phyloP scores from a whole-genome alignment of 1,140 invertebrate genomes.

The Aricia agestis region DNA sequence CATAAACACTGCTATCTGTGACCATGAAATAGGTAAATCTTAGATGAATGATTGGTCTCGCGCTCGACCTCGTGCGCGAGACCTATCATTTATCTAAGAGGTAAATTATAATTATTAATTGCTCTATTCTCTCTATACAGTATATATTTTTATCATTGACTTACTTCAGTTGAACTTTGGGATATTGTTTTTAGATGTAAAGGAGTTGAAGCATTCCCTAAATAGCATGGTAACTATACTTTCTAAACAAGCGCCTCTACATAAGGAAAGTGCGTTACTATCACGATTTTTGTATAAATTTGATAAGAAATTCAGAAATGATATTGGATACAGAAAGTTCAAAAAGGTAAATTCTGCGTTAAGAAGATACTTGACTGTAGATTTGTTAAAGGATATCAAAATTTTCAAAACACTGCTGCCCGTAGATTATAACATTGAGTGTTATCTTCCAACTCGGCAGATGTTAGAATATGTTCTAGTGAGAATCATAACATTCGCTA shows the following conservation, averaged over 20 bases:
- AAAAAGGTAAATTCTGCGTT: slow-evolving; percentile 77
- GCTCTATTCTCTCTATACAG: background rate
- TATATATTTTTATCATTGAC: background rate
- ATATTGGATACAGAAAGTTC: slow-evolving; percentile 78
- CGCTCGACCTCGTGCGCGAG: too few species aligned
- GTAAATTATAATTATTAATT: too few species aligned
- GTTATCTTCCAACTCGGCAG: slow-evolving; percentile 76
- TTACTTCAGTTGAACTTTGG: too few species aligned
- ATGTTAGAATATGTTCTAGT: slow-evolving; percentile 78
- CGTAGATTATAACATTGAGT: slow-evolving; percentile 32
- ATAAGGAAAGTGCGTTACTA: slow-evolving; percentile 76
- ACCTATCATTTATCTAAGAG: too few species aligned
- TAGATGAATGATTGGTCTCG: too few species aligned
- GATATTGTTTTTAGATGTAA: slow-evolving; percentile 52
- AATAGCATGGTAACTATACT: slow-evolving; percentile 63
- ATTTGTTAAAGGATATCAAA: slow-evolving; percentile 65
- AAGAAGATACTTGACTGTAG: slow-evolving; percentile 73
- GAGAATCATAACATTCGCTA: slow-evolving; percentile 76
- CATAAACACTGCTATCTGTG: slow-evolving; percentile 46
- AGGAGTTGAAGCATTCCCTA: slow-evolving; percentile 39
- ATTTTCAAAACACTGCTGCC: slow-evolving; percentile 48
- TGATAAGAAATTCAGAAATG: slow-evolving; percentile 78
- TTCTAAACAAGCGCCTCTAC: slow-evolving; percentile 69
- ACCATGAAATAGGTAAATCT: slow-evolving; percentile 36
- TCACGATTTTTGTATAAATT: slow-evolving; percentile 78